These are phyloP conservation scores for Micronisus gabar DNA, from an alignment of 2,113 vertebrate genomes.

Conservation along the genomic window DNA sequence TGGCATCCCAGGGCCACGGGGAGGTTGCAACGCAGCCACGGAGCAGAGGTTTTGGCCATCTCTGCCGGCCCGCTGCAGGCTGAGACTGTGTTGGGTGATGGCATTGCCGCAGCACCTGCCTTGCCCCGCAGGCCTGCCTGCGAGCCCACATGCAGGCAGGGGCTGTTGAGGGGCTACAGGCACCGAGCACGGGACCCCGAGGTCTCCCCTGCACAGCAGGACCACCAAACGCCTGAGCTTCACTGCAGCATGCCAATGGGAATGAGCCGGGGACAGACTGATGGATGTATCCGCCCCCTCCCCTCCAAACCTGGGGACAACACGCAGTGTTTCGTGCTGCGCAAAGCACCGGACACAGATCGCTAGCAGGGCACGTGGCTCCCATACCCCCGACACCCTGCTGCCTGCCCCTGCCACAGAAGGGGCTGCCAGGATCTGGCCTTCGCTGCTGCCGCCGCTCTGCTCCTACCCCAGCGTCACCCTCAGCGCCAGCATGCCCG, in stretches of 20 bases:
- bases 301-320: not conserved
- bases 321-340: accelerated
- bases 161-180: not conserved
- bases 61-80: accelerated
- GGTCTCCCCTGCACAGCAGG: not conserved
- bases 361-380: not conserved
- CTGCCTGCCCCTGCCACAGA: not conserved
- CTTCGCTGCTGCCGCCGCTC: accelerated
- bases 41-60: not conserved
- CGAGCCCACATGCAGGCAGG: not conserved
- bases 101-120: not conserved
- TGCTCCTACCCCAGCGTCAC: not conserved
- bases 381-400: not conserved
- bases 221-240: not conserved
- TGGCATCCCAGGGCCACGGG: not conserved
- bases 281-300: not conserved
- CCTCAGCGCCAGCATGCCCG: not conserved
- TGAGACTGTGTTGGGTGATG: not conserved
- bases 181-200: not conserved
- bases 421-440: not conserved
- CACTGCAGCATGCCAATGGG: not conserved
- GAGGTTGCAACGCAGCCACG: accelerated
- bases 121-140: not conserved
- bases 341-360: not conserved
- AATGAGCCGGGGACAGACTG: not conserved